Percentiles rank a stretch among this genome's conserved stretches.
phyloP scores from a whole-genome alignment of 1,140 invertebrate genomes.

The Palaemon carinicauda region DNA sequence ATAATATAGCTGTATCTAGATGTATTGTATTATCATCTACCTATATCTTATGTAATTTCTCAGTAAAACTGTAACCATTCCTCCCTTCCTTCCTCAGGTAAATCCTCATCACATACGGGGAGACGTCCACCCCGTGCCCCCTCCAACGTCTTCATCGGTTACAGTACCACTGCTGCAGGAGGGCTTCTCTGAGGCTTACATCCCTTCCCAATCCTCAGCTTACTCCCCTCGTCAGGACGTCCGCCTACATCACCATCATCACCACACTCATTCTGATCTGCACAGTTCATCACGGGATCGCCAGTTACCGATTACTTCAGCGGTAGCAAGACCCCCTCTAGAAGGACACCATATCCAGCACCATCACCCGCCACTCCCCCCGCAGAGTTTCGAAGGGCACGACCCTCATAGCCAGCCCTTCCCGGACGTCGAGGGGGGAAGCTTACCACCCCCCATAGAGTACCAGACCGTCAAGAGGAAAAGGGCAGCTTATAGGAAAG shows the following conservation, averaged over 20 bases:
- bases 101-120: no score
- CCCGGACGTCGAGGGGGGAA: neutral
- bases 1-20: no score
- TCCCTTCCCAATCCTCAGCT: neutral
- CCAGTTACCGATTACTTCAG: no score
- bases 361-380: neutral
- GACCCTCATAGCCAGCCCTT: neutral
- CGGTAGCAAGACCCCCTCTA: no score
- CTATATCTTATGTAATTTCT: no score
- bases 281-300: no score
- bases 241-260: neutral
- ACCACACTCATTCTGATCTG: neutral
- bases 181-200: neutral
- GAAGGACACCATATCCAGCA: neutral
- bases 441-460: neutral
- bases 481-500: neutral
- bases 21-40: no score
- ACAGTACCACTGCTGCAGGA: neutral
- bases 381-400: neutral
- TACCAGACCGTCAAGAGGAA: slow-evolving; percentile 11
- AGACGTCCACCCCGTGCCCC: no score
- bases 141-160: neutral
- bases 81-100: no score
- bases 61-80: no score
- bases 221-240: neutral